A percentile compares a stretch with the other conserved stretches of the same genome.
These are phyloP conservation scores for Microtus oregoni DNA, from an alignment of 2,113 vertebrate genomes.

Conservation along the genomic window DNA sequence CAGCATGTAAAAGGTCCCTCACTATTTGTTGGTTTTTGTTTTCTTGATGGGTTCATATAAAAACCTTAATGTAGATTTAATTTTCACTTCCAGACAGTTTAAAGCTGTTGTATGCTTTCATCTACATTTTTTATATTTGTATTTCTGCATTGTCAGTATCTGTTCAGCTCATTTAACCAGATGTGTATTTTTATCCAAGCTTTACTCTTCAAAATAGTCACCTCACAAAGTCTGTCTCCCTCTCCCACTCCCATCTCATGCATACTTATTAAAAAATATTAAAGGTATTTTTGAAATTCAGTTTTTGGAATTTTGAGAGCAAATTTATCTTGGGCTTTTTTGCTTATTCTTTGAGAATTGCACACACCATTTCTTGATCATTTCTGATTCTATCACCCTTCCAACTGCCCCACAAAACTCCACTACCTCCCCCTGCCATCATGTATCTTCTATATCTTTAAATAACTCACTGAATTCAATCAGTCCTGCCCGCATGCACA, in stretches of 20 bases:
- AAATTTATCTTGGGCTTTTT: not conserved
- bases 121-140: not conserved
- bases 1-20: not conserved
- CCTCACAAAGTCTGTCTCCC: not conserved
- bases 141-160: not conserved
- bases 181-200: not conserved
- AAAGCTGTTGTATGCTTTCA: not conserved
- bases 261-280: not conserved
- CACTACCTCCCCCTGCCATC: not conserved
- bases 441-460: not conserved
- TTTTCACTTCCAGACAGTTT: not conserved
- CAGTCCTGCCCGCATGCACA: not conserved
- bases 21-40: not conserved
- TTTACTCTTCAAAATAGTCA: not conserved
- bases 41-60: not conserved
- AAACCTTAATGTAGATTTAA: not conserved
- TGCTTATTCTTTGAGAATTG: not conserved
- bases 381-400: not conserved
- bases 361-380: not conserved
- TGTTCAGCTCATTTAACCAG: not conserved
- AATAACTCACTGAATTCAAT: not conserved
- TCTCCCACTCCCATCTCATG: not conserved
- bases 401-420: not conserved
- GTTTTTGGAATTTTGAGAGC: not conserved
- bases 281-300: slow-evolving; percentile 15